These are phyloP conservation scores for Callopanchax toddi DNA, from an alignment of 2,113 vertebrate species.

Conservation along the genomic window DNA sequence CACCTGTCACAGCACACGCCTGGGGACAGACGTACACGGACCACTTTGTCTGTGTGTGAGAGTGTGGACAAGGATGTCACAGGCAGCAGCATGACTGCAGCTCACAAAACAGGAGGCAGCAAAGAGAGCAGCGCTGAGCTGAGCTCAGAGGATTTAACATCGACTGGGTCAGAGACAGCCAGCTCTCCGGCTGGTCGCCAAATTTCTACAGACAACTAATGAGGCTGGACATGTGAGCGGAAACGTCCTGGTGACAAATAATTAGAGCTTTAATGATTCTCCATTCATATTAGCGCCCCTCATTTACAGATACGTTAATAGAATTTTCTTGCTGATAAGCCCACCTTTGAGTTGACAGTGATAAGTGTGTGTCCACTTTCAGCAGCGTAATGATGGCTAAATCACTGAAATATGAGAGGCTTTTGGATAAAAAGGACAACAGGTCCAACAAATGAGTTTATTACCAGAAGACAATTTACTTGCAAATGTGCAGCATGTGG, in stretches of 20 bases:
- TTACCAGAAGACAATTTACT: slow-evolving; percentile 78
- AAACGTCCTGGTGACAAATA: slow-evolving; percentile 61
- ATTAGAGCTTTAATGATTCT: slow-evolving; percentile 65
- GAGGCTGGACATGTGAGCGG: slow-evolving; percentile 50
- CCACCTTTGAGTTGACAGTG: slow-evolving; percentile 65
- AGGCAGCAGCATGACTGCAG: slow-evolving; percentile 20
- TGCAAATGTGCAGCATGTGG: slow-evolving; percentile 75
- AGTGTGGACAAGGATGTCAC: slow-evolving; percentile 49
- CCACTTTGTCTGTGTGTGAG: slow-evolving; percentile 10
- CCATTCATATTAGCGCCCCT: slow-evolving; percentile 58
- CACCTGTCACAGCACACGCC: slow-evolving; percentile 78
- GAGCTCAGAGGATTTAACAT: slow-evolving; percentile 28
- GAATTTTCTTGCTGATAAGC: slow-evolving; percentile 66
- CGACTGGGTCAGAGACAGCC: slow-evolving; percentile 8
- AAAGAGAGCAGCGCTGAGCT: slow-evolving; percentile 14
- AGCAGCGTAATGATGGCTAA: slow-evolving; percentile 59
- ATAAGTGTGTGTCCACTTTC: slow-evolving; percentile 50
- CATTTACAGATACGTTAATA: slow-evolving; percentile 63
- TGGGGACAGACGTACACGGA: slow-evolving; percentile 61
- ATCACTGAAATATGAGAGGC: slow-evolving; percentile 66
- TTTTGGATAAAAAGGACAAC: slow-evolving; percentile 53
- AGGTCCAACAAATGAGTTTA: slow-evolving; percentile 66
- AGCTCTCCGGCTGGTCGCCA: slow-evolving; percentile 1
- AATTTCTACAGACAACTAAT: slow-evolving; percentile 41
- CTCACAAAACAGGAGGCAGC: slow-evolving; percentile 35